A percentile compares a stretch with the other conserved stretches of the same genome.
Conservation (phyloP, 1,140 invertebrate genomes). For the Scaptodrosophila lebanonensis region DNA sequence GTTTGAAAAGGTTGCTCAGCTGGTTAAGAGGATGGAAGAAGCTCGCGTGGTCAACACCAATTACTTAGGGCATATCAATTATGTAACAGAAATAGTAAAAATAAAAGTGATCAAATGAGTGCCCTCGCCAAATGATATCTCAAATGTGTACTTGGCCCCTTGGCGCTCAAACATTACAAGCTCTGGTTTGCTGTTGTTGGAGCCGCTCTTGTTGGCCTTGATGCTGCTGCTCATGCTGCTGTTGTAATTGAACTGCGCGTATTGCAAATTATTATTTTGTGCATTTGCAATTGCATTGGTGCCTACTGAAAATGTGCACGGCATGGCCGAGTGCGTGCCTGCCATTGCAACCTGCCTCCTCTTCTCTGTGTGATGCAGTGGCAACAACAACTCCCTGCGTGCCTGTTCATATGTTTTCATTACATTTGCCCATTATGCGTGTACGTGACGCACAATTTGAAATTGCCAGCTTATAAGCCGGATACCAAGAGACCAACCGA, state of each 20-base stretch:
- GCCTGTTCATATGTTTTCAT: conserved; percentile 74
- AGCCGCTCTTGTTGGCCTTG: conserved; percentile 16
- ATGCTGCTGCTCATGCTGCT: conserved; percentile 17
- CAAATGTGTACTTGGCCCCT: too few relatives aligned
- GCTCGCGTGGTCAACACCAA: conserved; percentile 71
- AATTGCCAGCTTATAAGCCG: conserved; percentile 71
- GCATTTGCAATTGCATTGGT: conserved; percentile 66
- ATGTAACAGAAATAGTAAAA: conserved; percentile 59
- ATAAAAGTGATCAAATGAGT: conserved; percentile 19
- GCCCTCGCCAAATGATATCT: conserved; percentile 37
- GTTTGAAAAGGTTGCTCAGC: too few relatives aligned
- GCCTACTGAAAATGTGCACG: conserved; percentile 52
- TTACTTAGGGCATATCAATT: conserved; percentile 74
- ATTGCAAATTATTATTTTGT: conserved; percentile 75
- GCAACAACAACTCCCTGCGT: conserved; percentile 34
- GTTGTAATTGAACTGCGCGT: conserved; percentile 71
- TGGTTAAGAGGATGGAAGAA: conserved; percentile 17
- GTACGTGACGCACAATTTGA: conserved; percentile 74
- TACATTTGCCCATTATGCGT: conserved; percentile 73
- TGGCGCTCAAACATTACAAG: conserved; percentile 8
- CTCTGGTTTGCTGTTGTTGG: conserved; percentile 10
- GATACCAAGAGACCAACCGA: conserved; percentile 63
- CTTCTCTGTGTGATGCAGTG: not conserved
- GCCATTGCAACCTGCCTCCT: not conserved
- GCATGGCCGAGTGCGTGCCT: conserved; percentile 38